Evolutionary conservation across 1,140 invertebrate species (phyloP).

Genomic region (Stenopsyche tienmushanensis): DNA sequence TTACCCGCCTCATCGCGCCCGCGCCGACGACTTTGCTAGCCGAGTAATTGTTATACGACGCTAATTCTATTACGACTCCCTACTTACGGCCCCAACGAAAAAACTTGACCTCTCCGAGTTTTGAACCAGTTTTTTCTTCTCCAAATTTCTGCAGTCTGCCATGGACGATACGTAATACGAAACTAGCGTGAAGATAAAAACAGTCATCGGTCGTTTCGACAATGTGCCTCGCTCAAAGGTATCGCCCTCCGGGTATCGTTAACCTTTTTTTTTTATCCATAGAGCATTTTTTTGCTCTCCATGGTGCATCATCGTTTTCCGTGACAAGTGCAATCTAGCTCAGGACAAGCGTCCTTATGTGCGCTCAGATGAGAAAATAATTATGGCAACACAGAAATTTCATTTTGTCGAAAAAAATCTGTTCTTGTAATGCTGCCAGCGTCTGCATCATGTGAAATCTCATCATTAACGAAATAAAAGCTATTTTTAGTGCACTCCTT

Average conservation of each 20-base stretch:
- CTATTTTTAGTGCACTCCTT: constrained; percentile 26
- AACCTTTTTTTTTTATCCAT: constrained; percentile 16
- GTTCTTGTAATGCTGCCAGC: constrained; percentile 25
- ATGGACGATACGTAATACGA: neutral
- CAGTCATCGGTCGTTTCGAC: neutral
- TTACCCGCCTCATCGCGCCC: too few species aligned
- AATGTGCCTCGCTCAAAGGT: neutral
- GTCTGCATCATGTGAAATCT: constrained; percentile 34
- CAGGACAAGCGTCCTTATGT: constrained; percentile 9
- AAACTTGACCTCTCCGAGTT: too few species aligned
- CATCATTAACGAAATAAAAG: constrained; percentile 33
- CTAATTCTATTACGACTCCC: too few species aligned
- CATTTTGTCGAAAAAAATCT: constrained; percentile 32
- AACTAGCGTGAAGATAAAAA: neutral
- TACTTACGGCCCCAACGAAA: too few species aligned
- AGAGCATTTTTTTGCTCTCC: neutral
- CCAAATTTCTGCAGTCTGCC: neutral
- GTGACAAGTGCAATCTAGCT: neutral
- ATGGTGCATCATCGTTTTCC: neutral
- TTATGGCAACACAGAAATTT: constrained; percentile 37
- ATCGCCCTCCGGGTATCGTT: constrained; percentile 8
- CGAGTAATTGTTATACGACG: too few species aligned
- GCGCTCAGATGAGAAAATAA: constrained; percentile 41
- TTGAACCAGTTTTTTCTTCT: too few species aligned
- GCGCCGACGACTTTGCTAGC: too few species aligned